phyloP scores from a whole-genome alignment of 2,797 vertebrate species.

The Oreochromis mossambicus region DNA sequence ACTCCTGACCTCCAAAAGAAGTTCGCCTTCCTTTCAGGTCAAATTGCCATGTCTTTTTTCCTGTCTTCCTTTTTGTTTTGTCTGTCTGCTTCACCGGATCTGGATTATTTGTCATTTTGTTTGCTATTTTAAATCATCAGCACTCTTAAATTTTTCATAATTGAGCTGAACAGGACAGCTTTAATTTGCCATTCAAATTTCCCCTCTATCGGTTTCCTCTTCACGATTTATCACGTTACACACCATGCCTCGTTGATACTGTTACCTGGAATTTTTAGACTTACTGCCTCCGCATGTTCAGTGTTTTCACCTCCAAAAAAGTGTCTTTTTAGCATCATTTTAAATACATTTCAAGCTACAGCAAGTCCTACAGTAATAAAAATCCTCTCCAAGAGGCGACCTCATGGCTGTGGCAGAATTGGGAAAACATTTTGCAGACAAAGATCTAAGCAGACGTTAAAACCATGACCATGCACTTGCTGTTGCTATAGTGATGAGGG shows the following conservation, averaged over 20 bases:
- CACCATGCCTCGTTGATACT: neutral
- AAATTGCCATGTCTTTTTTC: constrained; percentile 9
- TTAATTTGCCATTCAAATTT: constrained; percentile 56
- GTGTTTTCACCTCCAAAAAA: neutral
- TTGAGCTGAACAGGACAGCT: neutral
- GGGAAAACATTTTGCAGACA: constrained; percentile 47
- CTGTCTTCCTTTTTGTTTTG: neutral
- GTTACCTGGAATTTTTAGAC: neutral
- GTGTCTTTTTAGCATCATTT: neutral
- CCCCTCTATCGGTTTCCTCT: constrained; percentile 12
- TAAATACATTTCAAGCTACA: neutral
- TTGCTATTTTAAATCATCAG: neutral
- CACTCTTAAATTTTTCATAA: neutral
- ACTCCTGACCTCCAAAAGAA: constrained; percentile 88
- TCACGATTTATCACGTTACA: neutral
- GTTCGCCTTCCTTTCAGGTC: constrained; percentile 94
- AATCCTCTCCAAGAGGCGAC: neutral
- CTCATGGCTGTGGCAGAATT: constrained; percentile 27
- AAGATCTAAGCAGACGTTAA: constrained; percentile 40
- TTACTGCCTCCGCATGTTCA: neutral
- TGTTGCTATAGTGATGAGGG: constrained; percentile 67
- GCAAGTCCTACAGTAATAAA: neutral
- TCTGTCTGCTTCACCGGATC: accelerated
- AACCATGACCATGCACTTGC: constrained; percentile 68
- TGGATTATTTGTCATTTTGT: neutral